These are phyloP conservation scores for Drosophila pseudotakahashii DNA, from an alignment of 2,888 invertebrate species.

Conservation along the genomic window DNA sequence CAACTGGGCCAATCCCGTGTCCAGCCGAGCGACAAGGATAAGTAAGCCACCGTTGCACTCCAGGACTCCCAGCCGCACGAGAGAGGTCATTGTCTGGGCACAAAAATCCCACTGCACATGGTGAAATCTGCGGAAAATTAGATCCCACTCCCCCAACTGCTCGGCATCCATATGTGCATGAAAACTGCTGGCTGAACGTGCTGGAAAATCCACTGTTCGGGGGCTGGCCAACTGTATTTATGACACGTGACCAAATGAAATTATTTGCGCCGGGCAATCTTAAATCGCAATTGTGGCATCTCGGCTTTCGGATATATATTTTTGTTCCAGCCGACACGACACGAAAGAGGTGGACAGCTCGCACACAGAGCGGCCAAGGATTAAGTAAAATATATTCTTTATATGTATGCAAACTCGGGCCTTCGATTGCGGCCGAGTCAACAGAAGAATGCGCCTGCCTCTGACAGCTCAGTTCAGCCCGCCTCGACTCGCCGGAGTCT, in stretches of 20 bases:
- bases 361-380: conserved; percentile 20
- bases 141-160: conserved; percentile 43
- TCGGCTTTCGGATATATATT: conserved; percentile 12
- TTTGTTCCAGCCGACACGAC: conserved; percentile 30
- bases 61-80: conserved; percentile 12
- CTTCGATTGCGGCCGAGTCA: conserved; percentile 42
- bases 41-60: conserved; percentile 43
- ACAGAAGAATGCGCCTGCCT: conserved; percentile 31
- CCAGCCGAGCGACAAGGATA: conserved; percentile 57
- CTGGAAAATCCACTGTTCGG: conserved; percentile 20
- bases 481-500: conserved; percentile 39
- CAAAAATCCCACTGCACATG: conserved; percentile 42
- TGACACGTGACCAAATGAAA: conserved; percentile 50
- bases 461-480: conserved; percentile 31
- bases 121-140: conserved; percentile 76
- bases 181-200: conserved; percentile 24
- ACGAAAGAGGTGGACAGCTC: conserved; percentile 56
- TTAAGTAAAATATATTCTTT: conserved; percentile 12
- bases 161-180: conserved; percentile 20
- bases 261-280: conserved; percentile 49
- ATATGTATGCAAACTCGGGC: conserved; percentile 22
- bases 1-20: conserved; percentile 38
- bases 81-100: conserved; percentile 39
- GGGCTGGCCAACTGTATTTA: conserved; percentile 40
- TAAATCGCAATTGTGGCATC: conserved; percentile 56